Conservation (phyloP, 2,113 vertebrate species). For the Chrysemys picta region DNA sequence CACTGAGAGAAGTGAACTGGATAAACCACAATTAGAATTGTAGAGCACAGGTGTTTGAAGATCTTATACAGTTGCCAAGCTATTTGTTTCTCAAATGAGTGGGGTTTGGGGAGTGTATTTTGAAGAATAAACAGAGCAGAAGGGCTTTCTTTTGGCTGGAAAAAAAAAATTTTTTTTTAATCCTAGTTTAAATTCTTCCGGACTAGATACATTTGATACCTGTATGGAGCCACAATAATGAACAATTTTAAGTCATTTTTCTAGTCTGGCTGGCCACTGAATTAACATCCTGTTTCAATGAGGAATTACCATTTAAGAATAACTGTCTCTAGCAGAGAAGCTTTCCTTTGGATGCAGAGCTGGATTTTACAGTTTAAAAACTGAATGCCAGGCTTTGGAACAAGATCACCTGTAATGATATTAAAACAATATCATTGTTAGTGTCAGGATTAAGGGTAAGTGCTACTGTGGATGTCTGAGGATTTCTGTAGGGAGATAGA, state of each 20-base stretch:
- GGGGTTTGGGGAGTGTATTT: slow-evolving; percentile 56
- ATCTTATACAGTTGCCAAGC: slow-evolving; percentile 65
- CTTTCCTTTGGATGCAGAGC: slow-evolving; percentile 23
- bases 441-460: slow-evolving; percentile 42
- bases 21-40: slow-evolving; percentile 71
- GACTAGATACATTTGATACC: neutral
- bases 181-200: slow-evolving; percentile 41
- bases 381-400: slow-evolving; percentile 28
- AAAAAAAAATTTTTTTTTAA: neutral
- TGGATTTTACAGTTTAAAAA: slow-evolving; percentile 51
- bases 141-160: slow-evolving; percentile 23
- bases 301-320: slow-evolving; percentile 21
- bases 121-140: slow-evolving; percentile 56
- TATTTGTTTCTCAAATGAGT: slow-evolving; percentile 70
- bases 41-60: slow-evolving; percentile 64
- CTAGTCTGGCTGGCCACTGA: neutral
- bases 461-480: slow-evolving; percentile 32
- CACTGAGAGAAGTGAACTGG: slow-evolving; percentile 59
- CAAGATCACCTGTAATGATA: slow-evolving; percentile 41
- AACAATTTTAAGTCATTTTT: slow-evolving; percentile 13
- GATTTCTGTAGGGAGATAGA: slow-evolving; percentile 28
- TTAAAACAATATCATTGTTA: slow-evolving; percentile 56
- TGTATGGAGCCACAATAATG: slow-evolving; percentile 17
- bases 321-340: neutral
- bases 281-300: slow-evolving; percentile 46